Evolutionary conservation across 1,140 invertebrate species (phyloP), one percentile per base, ranked within the genome.

Genomic region (Drosophila auraria): DNA sequence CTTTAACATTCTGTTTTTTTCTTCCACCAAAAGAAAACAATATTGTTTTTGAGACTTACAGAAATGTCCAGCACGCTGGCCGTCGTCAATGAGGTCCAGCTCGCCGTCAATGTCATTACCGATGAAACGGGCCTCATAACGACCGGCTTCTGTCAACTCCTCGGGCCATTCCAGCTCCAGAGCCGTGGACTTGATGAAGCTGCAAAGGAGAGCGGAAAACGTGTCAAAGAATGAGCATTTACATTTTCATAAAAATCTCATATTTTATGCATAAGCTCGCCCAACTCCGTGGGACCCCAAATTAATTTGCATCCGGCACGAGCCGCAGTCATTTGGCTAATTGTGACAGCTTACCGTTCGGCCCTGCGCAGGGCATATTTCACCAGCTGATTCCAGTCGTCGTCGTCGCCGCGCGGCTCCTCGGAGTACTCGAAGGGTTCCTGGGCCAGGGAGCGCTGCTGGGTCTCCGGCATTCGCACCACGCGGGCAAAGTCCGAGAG

Each of bases 31-130:
- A 23, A 23, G 42, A 33, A 54, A 25, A 14, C 12, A 57, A 33
- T 42, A 57, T 8, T n/a, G 33, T 25, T 4, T 27, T 20, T 3
- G 5, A 27, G 27, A 95, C 96, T 96, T 94, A 97, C 97, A 96
- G 91, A 97, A 96, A 40, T 86, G 36, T 96, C 92, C 33, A 95
- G 94, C 82, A 72, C 96, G 96, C 92, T 97, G 68, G 25, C 50
- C 96, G 75, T 97, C 95, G 87, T 97, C 96, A 65, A 97, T 94
- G 2, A 96, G 94, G 83, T 97, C 96, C 5, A 97, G 95, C 93
- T 97, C 97, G 81, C 96, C 95, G 51, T 96, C 95, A 72, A 97
- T 97, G 83, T 97, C 96, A 74, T 97, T 96, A 36, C 91, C 91
- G 23, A 97, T 94, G 91, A 97, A 97, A 70, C 96, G 94, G 1